Base-by-base conservation (phyloP, 2,888 invertebrate genomes). In the Eilema caniola region DNA sequence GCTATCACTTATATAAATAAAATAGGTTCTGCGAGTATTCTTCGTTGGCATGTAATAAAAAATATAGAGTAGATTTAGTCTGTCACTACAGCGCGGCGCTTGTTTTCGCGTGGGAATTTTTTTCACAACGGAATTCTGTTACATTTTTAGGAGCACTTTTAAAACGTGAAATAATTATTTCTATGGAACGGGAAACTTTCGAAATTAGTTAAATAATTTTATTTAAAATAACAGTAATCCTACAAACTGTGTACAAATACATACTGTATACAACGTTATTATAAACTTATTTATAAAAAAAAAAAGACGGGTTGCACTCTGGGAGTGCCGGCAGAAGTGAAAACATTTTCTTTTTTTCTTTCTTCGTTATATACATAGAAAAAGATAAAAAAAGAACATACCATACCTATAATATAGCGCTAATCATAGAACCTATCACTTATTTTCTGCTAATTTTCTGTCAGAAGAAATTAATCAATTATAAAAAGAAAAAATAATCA, bases 11-110 rank as follows among this genome's bases (percentile, higher is more conserved):
- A n/a, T n/a, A n/a, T n/a, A 83, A 82, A 83, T 79, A 76, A 76
- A 83, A 74, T 77, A 76, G 80, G 76, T 77, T 71, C 74, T 65
- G 53, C 67, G 64, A 80, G 67, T 73, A 76, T 75, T 76, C 77
- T 82, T 84, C 69, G 76, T 80, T 80, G 76, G 67, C 80, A 77
- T 80, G 69, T 76, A 77, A 83, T 80, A 85, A 83, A 83, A n/a
- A 85, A 83, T 78, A 78, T 78, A 79, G 71, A 68, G 74, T 69
- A 79, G 74, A 75, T 76, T 78, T 75, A 73, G 71, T 78, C 69
- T 80, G 72, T 77, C 79, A 72, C 76, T 79, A 66, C 66, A 69
- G 74, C 66, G 57, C 74, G 70, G 74, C 66, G 57, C 74, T 84
- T 74, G 70, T 77, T 82, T 78, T 78, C 74, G 33, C 69, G 57